phyloP scores from a whole-genome alignment of 2,113 vertebrate species.

The Chamaetylas fuelleborni region DNA sequence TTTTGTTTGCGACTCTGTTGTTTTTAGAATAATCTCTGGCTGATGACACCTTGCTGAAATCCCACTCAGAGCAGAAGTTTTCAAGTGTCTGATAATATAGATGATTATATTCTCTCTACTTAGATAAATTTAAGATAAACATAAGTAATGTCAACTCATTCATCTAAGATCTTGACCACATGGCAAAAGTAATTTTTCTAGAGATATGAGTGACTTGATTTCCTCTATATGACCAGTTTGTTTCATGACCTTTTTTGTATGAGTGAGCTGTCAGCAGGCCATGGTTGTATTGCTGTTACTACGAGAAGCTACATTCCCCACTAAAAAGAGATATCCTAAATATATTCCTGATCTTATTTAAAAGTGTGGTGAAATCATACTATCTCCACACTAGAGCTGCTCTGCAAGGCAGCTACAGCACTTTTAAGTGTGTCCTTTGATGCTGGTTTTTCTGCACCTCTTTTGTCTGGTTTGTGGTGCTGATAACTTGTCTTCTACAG shows the following conservation, averaged over 20 bases:
- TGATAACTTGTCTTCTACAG: background rate
- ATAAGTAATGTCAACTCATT: background rate
- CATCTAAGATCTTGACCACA: background rate
- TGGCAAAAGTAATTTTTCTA: background rate
- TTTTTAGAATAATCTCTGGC: background rate
- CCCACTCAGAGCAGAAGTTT: background rate
- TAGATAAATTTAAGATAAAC: background rate
- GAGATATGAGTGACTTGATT: background rate
- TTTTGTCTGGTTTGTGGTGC: background rate
- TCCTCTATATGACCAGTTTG: background rate
- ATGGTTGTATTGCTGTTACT: background rate
- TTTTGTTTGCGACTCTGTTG: background rate
- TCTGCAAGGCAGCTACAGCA: background rate
- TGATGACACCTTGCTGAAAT: background rate
- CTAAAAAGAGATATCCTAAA: background rate
- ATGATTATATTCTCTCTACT: background rate
- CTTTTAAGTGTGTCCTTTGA: background rate
- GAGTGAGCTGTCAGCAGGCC: background rate
- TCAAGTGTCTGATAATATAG: background rate
- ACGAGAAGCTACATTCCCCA: background rate
- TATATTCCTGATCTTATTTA: background rate
- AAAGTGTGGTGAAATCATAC: background rate
- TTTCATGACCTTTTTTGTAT: background rate
- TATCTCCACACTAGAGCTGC: background rate
- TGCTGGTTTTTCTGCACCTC: background rate